A percentile compares a stretch with the other conserved stretches of the same genome.
These are phyloP conservation scores for Dinoponera quadriceps DNA, from an alignment of 1,140 invertebrate genomes.

Conservation along the genomic window DNA sequence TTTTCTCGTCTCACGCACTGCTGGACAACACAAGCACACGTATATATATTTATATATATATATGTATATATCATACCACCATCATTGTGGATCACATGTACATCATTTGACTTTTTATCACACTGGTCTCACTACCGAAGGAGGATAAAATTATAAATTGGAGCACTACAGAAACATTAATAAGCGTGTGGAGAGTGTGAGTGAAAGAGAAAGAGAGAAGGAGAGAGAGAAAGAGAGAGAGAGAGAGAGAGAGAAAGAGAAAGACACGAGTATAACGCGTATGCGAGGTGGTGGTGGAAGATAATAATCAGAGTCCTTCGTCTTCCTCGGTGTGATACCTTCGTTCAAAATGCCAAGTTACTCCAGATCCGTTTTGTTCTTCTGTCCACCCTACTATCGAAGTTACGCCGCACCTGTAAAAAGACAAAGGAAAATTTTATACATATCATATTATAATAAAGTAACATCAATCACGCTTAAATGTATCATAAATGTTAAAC, in stretches of 20 bases:
- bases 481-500: background rate
- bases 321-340: conserved; percentile 79
- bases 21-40: conserved; percentile 69
- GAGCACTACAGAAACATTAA: conserved; percentile 75
- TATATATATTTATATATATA: conserved; percentile 18
- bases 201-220: conserved; percentile 50
- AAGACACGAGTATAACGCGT: conserved; percentile 66
- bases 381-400: conserved; percentile 84
- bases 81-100: conserved; percentile 70
- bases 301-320: conserved; percentile 79
- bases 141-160: conserved; percentile 73
- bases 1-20: conserved; percentile 65
- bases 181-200: conserved; percentile 51
- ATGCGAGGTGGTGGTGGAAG: conserved; percentile 72
- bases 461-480: conserved; percentile 1
- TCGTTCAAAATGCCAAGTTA: conserved; percentile 80
- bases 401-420: conserved; percentile 84
- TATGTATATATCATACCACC: conserved; percentile 68
- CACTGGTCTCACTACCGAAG: conserved; percentile 76
- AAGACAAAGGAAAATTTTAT: conserved; percentile 64
- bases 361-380: conserved; percentile 81
- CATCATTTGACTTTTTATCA: conserved; percentile 80
- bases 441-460: background rate
- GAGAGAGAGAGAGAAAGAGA: too few species aligned
- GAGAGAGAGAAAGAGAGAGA: conserved; percentile 1